Conservation (phyloP, 2,888 invertebrate species). For the Catotricha subobsoleta region DNA sequence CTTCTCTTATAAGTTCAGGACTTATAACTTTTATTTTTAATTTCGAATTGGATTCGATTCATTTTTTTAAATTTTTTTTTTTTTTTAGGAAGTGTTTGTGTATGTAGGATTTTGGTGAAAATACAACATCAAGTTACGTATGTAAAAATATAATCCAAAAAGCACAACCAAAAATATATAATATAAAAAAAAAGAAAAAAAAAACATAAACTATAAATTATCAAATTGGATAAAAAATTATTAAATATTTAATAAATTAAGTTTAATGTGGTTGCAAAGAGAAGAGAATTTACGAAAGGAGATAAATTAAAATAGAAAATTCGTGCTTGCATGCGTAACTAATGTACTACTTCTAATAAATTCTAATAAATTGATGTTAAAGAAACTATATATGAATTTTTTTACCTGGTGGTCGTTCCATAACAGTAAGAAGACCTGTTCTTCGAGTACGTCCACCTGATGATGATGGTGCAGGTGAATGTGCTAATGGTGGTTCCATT, state of each 20-base stretch:
- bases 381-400: too few relatives aligned
- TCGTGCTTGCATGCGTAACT: too few relatives aligned
- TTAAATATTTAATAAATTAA: constrained; percentile 8
- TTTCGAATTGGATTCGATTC: background rate
- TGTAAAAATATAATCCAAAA: constrained; percentile 5
- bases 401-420: constrained; percentile 72
- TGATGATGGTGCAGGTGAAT: constrained; percentile 20
- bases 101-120: background rate
- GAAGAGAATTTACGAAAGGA: too few relatives aligned
- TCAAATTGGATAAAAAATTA: constrained; percentile 7
- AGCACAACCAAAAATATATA: constrained; percentile 12
- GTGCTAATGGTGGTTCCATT: constrained; percentile 22
- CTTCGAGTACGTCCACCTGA: constrained; percentile 47
- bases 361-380: too few relatives aligned
- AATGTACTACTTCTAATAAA: too few relatives aligned
- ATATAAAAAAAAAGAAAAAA: constrained; percentile 12
- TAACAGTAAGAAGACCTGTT: constrained; percentile 69
- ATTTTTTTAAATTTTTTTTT: constrained; percentile 4
- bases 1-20: constrained; percentile 74
- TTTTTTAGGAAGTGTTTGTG: background rate
- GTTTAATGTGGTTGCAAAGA: too few relatives aligned
- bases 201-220: constrained; percentile 11
- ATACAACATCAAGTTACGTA: background rate
- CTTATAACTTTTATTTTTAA: constrained; percentile 50
- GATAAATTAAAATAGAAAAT: too few relatives aligned